These are phyloP conservation scores for Caenorhabditis plicata DNA, from an alignment of 2,888 invertebrate species.

Conservation along the genomic window DNA sequence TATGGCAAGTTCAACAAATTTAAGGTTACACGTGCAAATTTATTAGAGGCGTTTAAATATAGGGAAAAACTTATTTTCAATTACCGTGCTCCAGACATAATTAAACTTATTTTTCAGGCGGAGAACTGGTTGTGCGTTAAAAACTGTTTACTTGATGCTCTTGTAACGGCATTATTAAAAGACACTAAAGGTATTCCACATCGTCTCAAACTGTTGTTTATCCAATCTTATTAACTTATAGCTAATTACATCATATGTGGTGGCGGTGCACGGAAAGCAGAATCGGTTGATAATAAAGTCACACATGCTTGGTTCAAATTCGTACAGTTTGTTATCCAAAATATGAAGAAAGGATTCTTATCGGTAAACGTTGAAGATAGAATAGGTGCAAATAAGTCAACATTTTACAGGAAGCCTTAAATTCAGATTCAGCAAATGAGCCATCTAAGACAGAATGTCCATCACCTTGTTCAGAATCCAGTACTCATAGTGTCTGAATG, in stretches of 20 bases:
- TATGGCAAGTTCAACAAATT: too few relatives aligned
- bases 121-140: slow-evolving; percentile 46
- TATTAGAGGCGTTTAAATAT: too few relatives aligned
- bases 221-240: slow-evolving; percentile 1
- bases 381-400: neutral
- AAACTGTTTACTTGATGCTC: slow-evolving; percentile 38
- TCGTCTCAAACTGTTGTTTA: neutral
- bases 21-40: too few relatives aligned
- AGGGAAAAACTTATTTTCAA: too few relatives aligned
- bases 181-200: slow-evolving; percentile 22
- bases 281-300: slow-evolving; percentile 21
- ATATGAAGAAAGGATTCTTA: slow-evolving; percentile 42
- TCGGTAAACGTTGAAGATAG: slow-evolving; percentile 1
- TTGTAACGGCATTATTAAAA: slow-evolving; percentile 27
- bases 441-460: slow-evolving; percentile 21
- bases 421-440: slow-evolving; percentile 15
- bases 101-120: slow-evolving; percentile 27
- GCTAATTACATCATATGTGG: slow-evolving; percentile 23
- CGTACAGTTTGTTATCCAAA: slow-evolving; percentile 41
- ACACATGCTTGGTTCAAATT: slow-evolving; percentile 41
- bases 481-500: slow-evolving; percentile 23
- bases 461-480: slow-evolving; percentile 19
- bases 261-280: slow-evolving; percentile 20
- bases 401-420: slow-evolving; percentile 21
- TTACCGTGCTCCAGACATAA: too few relatives aligned